Evolutionary conservation across 2,113 vertebrate genomes (phyloP), one percentile per base, ranked within the genome.

Genomic region (Eublepharis macularius): DNA sequence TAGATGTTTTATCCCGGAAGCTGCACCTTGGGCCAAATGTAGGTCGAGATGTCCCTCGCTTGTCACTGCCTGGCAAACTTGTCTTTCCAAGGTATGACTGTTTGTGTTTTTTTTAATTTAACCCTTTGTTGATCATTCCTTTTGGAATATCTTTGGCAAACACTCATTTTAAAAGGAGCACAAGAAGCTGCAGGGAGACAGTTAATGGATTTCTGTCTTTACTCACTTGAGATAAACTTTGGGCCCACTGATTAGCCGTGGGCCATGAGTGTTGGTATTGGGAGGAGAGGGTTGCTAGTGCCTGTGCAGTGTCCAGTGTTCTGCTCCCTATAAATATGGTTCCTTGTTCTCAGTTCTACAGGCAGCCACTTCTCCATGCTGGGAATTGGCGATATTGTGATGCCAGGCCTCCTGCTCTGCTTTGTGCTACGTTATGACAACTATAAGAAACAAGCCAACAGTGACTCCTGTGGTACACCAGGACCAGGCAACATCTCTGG

Each of bases 331-430:
- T 77, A 1, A 8, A 36, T 68, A 66, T 8, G 19, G 17, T 13
- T 11, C 34, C 43, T 39, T 90, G 26, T 77, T 24, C 92, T 29
- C 86, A 99, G 99, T 95, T 99, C 98, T 92, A 98, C 98, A 41
- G 98, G 98, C 88, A 99, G 98, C 93, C 99, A 99, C 95, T 99
- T 99, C 96, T 99, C 99, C 0, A 99, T 99, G 99, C 93, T 99
- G 96, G 99, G 99, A 82, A 99, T 99, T 1, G 99, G 99, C 26
- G 99, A 99, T 88, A 99, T 99, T 2, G 99, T 99, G 95, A 99
- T 99, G 99, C 99, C 99, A 0, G 99, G 99, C 6, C 97, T 99
- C 54, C 98, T 99, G 85, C 94, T 99, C n/a, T 99, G 99, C 95
- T 99, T 99, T 0, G 99, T 99, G 68, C 96, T 99, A 81, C 98